Base-by-base conservation (phyloP, 1,140 invertebrate genomes). In the Drosophila pruinosa region DNA sequence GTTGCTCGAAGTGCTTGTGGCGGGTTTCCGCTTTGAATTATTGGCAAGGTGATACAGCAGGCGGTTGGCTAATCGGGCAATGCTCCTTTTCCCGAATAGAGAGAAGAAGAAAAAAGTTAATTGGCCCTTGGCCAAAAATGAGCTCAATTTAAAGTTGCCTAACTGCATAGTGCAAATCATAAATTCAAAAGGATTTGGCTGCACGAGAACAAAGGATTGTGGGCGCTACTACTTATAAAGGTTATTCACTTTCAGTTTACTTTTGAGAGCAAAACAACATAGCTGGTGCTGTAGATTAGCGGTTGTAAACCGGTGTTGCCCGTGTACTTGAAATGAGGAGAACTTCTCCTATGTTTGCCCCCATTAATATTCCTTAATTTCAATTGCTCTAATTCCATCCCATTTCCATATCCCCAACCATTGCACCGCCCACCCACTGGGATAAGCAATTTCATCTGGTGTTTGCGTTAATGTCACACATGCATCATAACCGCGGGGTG, bases 401-500 rank as follows among this genome's bases (percentile, higher is more conserved):
- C 58, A 52, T 1, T 14, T 41, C 21, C 19, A 19, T 19, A 19
- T 39, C 4, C 15, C 38, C 4, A 17, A 3, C 5, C 17, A 3
- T 4, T n/a, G n/a, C n/a, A n/a, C n/a, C n/a, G n/a, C 3, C 59
- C 75, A 62, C 72, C 76, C 80, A 72, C 59, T 70, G 80, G 28
- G 53, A 19, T 24, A 26, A 83, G 31, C 19, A 63, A 71, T 67
- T 82, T 75, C 38, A 72, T 24, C 52, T 24, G 41, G 57, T 68
- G 72, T 72, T 73, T 72, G 53, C 26, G 62, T 61, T 76, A 59
- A 80, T 85, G 73, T 70, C 73, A 70, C 73, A 80, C 73, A 80
- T 86, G 80, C 68, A 86, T 77, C 81, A 77, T 74, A 86, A 10
- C 79, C 75, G 38, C 68, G 54, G 75, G 74, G 69, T 38, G 21